Percentiles rank a stretch among this genome's conserved stretches.
Conservation (phyloP, 2,797 vertebrate species). For the Enteromius anoplus region DNA sequence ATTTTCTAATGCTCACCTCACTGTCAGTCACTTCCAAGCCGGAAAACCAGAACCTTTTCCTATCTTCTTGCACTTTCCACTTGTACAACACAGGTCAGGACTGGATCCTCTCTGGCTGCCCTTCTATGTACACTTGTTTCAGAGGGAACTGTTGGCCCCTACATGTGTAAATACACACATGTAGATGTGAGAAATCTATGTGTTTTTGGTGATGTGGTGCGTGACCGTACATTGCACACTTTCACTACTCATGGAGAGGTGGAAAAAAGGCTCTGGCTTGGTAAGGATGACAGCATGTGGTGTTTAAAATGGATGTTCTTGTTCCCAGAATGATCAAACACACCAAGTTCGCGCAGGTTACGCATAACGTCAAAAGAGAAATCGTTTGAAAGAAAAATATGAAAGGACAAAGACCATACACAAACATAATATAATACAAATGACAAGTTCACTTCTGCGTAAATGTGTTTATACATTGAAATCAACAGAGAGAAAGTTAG, state of each 20-base stretch:
- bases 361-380: slow-evolving; percentile 18
- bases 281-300: slow-evolving; percentile 32
- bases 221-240: slow-evolving; percentile 11
- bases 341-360: slow-evolving; percentile 32
- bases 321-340: slow-evolving; percentile 45
- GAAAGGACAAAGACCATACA: slow-evolving; percentile 33
- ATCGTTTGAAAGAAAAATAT: slow-evolving; percentile 1
- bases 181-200: slow-evolving; percentile 49
- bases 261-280: slow-evolving; percentile 27
- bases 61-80: slow-evolving; percentile 5
- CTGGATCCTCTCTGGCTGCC: slow-evolving; percentile 28
- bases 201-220: slow-evolving; percentile 45
- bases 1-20: slow-evolving; percentile 18
- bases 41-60: slow-evolving; percentile 7
- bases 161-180: slow-evolving; percentile 49
- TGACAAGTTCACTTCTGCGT: slow-evolving; percentile 34
- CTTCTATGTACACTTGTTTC: slow-evolving; percentile 44
- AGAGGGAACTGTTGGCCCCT: slow-evolving; percentile 29
- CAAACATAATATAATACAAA: slow-evolving; percentile 23
- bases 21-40: slow-evolving; percentile 3
- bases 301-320: slow-evolving; percentile 36
- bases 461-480: slow-evolving; percentile 34
- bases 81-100: slow-evolving; percentile 24
- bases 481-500: slow-evolving; percentile 40
- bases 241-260: slow-evolving; percentile 21